Percentiles rank a stretch among this genome's conserved stretches.
These are phyloP conservation scores for Rhopilema esculentum DNA, from an alignment of 30 jellyfish, hydroid and myxozoan genomes.

Conservation along the genomic window DNA sequence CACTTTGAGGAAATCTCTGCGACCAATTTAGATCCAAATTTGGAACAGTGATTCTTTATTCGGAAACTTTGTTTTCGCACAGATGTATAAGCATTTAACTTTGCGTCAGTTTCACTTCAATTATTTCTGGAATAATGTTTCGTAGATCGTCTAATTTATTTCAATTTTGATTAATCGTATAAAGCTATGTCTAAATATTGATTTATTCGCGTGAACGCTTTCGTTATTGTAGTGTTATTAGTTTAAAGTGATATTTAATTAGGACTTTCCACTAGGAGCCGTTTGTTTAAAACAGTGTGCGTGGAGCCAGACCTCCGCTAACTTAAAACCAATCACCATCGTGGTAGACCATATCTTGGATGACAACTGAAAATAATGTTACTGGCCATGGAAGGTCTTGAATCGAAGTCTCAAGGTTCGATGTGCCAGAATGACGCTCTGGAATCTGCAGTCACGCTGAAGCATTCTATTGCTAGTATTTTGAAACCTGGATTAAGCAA, in stretches of 20 bases:
- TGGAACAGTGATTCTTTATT: background rate
- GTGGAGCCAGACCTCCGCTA: background rate
- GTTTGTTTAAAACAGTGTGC: slow-evolving; percentile 13
- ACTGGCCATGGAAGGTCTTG: background rate
- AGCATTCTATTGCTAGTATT: slow-evolving; percentile 46
- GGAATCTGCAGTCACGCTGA: background rate
- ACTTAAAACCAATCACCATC: background rate
- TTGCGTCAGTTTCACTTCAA: background rate
- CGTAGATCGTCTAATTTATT: background rate
- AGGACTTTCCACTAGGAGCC: background rate
- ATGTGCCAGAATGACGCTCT: background rate
- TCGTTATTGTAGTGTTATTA: slow-evolving; percentile 51
- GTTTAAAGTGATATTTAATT: slow-evolving; percentile 39
- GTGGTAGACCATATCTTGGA: background rate
- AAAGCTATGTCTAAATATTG: slow-evolving; percentile 33
- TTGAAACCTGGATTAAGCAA: background rate
- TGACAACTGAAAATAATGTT: background rate
- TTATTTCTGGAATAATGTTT: background rate
- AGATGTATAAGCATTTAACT: background rate
- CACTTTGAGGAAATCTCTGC: slow-evolving; percentile 15
- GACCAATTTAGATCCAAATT: background rate
- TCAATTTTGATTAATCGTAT: slow-evolving; percentile 28
- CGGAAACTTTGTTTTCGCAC: background rate
- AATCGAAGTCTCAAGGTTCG: background rate
- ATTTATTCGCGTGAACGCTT: slow-evolving; percentile 45